Evolutionary conservation across 2,888 invertebrate species (phyloP).

Genomic region (Drosophila borealis): DNA sequence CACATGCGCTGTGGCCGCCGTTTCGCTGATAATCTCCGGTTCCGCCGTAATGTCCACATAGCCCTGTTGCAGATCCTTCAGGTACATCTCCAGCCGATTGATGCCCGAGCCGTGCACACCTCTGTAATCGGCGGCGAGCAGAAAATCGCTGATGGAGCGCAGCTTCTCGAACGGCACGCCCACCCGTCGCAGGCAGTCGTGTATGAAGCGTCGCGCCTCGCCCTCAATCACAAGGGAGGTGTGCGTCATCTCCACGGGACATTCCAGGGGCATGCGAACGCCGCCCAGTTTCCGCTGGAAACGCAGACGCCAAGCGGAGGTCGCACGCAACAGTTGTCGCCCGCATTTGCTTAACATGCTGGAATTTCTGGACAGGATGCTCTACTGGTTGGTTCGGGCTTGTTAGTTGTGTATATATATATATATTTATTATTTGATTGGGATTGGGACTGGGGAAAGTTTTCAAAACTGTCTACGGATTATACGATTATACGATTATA

Average conservation of each 20-base stretch:
- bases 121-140: constrained; percentile 60
- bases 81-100: constrained; percentile 49
- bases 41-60: constrained; percentile 45
- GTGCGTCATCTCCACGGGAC: constrained; percentile 5
- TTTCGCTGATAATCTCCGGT: constrained; percentile 47
- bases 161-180: constrained; percentile 47
- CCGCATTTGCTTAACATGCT: constrained; percentile 21
- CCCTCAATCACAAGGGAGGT: constrained; percentile 49
- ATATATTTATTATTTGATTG: constrained; percentile 4
- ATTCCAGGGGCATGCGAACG: constrained; percentile 12
- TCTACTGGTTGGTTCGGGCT: constrained; percentile 13
- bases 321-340: background rate
- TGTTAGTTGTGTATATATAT: constrained; percentile 36
- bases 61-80: constrained; percentile 43
- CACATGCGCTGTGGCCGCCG: constrained; percentile 49
- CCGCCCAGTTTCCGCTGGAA: background rate
- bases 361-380: background rate
- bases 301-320: background rate
- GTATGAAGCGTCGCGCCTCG: constrained; percentile 62
- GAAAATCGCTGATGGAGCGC: constrained; percentile 46
- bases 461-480: constrained; percentile 3
- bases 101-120: constrained; percentile 55
- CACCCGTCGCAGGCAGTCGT: constrained; percentile 53
- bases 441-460: background rate
- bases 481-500: constrained; percentile 7